Base-by-base conservation (phyloP, 37 sponge, comb jelly and placozoan species). In the Ianthella basta region DNA sequence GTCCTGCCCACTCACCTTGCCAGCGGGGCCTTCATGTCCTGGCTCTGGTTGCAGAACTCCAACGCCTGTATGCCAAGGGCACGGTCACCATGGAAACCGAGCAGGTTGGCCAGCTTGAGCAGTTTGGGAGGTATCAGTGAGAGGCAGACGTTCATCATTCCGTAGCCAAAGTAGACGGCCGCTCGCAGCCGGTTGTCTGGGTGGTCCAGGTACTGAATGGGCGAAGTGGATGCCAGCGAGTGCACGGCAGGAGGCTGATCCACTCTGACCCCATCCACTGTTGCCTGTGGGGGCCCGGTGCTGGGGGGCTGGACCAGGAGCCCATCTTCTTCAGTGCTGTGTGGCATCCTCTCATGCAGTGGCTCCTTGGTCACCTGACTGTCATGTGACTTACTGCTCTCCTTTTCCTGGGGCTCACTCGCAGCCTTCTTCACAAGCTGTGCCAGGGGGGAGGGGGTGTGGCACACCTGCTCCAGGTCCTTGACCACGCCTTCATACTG, bases 81-180 rank as follows among this genome's bases (percentile, higher is more conserved):
- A 18, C 97, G 75, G 84, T 92, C 80, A 23, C 96, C 97, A 75
- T 84, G 87, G 94, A 98, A 98, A 60, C 99, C 99, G 77, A 98
- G 86, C 60, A 98, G 78, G 81, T 98, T 96, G 72, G 95, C 97
- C 56, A 98, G 55, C 50, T 88, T 94, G 72, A 98, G 86, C 55
- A 96, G 87, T 41, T 95, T 94, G 36, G 92, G 95, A 24, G 99
- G 99, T 27, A 98, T 98, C 27, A 98, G 91, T 6, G 99, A 98
- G 66, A 98, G 56, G 30, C 89, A 80, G 57, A 98, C 83, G 64
- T 98, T 94, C 88, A 98, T 89, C 16, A 94, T 72, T 2, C 99
- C 99, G 70, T 90, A 96, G 30, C 97, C 97, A 73, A 93, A 89
- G 84, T 91, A 93, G 44, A 93, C 86, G 15, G 91, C 94, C 3